Conservation (phyloP, 1,140 invertebrate species). For the Papilio dardanus region DNA sequence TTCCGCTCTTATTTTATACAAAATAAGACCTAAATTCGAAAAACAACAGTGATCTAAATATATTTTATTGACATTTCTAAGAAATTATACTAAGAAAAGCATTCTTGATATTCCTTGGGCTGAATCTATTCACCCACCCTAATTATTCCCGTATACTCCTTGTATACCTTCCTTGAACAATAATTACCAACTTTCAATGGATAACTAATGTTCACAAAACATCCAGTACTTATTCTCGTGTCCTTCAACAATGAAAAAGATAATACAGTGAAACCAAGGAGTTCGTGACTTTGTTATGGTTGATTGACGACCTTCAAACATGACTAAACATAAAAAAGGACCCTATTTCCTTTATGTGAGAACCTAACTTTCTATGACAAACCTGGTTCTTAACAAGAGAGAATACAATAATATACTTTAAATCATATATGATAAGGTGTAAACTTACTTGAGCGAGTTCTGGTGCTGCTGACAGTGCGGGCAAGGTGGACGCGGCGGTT, state of each 20-base stretch:
- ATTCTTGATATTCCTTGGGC: too few relatives aligned
- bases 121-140: neutral
- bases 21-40: neutral
- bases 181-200: neutral
- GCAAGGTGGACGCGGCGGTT: slow-evolving; percentile 70
- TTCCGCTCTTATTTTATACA: neutral
- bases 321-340: neutral
- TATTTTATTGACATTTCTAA: slow-evolving; percentile 1
- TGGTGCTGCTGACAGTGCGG: slow-evolving; percentile 78
- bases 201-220: neutral
- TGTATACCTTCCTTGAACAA: neutral
- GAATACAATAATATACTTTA: neutral
- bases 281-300: slow-evolving; percentile 10
- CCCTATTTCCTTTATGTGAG: neutral
- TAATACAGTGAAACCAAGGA: neutral
- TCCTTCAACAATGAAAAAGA: neutral
- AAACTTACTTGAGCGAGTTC: slow-evolving; percentile 74
- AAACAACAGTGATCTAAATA: neutral
- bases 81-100: neutral
- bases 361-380: neutral
- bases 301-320: neutral
- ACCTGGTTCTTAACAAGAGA: neutral
- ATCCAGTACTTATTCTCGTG: neutral
- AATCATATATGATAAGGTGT: neutral
- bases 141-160: neutral